Percentiles rank a stretch among this genome's conserved stretches.
phyloP scores from a whole-genome alignment of 2,888 invertebrate genomes.

The Boloria euphrosyne region DNA sequence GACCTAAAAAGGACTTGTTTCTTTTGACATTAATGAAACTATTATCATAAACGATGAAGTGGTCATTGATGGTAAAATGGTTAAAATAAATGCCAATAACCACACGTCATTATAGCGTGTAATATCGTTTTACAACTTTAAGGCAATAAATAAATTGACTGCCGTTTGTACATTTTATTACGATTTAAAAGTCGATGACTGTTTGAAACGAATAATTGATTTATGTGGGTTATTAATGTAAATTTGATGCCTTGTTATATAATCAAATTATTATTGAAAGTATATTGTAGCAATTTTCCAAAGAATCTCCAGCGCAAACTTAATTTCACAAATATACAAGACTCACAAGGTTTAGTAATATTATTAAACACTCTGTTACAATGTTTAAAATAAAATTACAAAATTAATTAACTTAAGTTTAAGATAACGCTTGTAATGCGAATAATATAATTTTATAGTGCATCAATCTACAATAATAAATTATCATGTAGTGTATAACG shows the following conservation, averaged over 20 bases:
- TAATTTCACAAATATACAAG: no score
- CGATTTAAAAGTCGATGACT: conserved; percentile 80
- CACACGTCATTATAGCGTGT: conserved; percentile 79
- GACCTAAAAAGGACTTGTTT: conserved; percentile 40
- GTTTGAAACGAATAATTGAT: conserved; percentile 79
- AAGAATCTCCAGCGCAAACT: background rate
- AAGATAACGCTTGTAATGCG: background rate
- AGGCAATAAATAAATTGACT: conserved; percentile 81
- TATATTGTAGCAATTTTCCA: background rate
- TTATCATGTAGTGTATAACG: conserved; percentile 17
- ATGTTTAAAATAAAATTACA: background rate
- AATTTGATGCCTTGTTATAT: conserved; percentile 66
- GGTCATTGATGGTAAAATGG: conserved; percentile 75
- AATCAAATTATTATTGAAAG: conserved; percentile 33
- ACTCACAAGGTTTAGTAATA: background rate
- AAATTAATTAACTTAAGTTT: background rate
- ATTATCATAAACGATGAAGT: conserved; percentile 71
- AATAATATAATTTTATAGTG: conserved; percentile 6
- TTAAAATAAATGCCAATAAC: conserved; percentile 78
- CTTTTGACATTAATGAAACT: conserved; percentile 73
- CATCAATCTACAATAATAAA: conserved; percentile 13
- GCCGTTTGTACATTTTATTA: conserved; percentile 81
- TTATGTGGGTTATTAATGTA: conserved; percentile 74
- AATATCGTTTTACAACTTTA: conserved; percentile 81
- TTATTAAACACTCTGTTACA: background rate